Conservation (phyloP, 2,113 vertebrate genomes). For the Lutjanus erythropterus region DNA sequence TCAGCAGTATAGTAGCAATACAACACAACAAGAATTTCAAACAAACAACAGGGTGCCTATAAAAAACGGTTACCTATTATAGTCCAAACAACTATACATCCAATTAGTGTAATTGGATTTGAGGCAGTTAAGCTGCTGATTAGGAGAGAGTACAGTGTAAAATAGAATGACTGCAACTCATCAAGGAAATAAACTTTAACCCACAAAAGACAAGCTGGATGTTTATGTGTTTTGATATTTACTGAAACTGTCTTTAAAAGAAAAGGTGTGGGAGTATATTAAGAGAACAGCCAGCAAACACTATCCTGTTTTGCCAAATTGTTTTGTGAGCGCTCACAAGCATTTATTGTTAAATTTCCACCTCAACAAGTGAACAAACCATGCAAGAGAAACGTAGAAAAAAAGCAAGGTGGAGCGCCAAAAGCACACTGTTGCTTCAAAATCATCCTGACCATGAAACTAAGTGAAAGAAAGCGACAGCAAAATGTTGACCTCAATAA, state of each 20-base stretch:
- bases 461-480: constrained; percentile 27
- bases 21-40: constrained; percentile 13
- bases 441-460: constrained; percentile 23
- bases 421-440: constrained; percentile 15
- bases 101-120: constrained; percentile 81
- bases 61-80: constrained; percentile 70
- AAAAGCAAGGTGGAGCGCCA: not conserved
- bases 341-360: not conserved
- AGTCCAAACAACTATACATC: constrained; percentile 69
- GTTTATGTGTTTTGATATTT: constrained; percentile 23
- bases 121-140: constrained; percentile 73
- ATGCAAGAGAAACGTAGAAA: not conserved
- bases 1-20: not conserved
- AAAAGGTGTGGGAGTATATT: not conserved
- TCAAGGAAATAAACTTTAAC: constrained; percentile 40
- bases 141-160: constrained; percentile 75
- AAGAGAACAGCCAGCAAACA: not conserved
- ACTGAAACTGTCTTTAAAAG: not conserved
- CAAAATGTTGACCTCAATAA: constrained; percentile 64
- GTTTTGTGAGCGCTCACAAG: not conserved
- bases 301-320: not conserved
- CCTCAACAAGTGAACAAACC: constrained; percentile 3
- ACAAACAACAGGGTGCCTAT: constrained; percentile 34
- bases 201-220: constrained; percentile 17
- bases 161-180: constrained; percentile 63